A percentile compares a stretch with the other conserved stretches of the same genome.
These are phyloP conservation scores for Caradrina kadenii DNA, from an alignment of 2,888 invertebrate species.

Conservation along the genomic window DNA sequence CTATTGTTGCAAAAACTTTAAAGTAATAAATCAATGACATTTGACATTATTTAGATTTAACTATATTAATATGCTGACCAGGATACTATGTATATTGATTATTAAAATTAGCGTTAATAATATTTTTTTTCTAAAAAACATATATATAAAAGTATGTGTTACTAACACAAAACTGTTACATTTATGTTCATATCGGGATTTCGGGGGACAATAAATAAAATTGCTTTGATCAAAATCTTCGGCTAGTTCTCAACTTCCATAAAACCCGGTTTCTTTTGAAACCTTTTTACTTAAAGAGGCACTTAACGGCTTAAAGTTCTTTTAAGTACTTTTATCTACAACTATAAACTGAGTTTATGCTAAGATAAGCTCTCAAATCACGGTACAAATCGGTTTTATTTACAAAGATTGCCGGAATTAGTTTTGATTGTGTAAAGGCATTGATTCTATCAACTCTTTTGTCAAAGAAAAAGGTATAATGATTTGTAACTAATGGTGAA, in stretches of 20 bases:
- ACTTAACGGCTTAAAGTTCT: conserved; percentile 28
- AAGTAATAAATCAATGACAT: no score
- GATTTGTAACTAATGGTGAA: conserved; percentile 47
- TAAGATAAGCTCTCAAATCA: conserved; percentile 3
- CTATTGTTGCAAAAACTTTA: no score
- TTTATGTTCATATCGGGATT: background rate
- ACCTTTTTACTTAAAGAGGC: conserved; percentile 17
- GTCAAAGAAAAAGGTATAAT: conserved; percentile 43
- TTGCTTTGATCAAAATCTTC: background rate
- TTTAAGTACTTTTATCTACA: conserved; percentile 30
- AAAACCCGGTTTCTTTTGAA: conserved; percentile 13
- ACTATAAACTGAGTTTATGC: conserved; percentile 10
- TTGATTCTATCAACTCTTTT: conserved; percentile 27
- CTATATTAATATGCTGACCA: no score
- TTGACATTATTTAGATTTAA: no score
- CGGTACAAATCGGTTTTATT: conserved; percentile 23
- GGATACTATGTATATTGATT: no score
- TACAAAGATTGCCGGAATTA: conserved; percentile 22
- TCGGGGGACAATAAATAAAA: background rate
- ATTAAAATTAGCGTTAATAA: no score
- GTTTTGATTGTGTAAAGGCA: conserved; percentile 19
- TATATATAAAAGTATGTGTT: no score
- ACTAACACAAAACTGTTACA: background rate
- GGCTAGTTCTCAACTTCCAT: conserved; percentile 9
- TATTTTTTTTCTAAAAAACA: no score